Evolutionary conservation across 2,888 invertebrate genomes (phyloP).

Genomic region (Tetragnatha montana): DNA sequence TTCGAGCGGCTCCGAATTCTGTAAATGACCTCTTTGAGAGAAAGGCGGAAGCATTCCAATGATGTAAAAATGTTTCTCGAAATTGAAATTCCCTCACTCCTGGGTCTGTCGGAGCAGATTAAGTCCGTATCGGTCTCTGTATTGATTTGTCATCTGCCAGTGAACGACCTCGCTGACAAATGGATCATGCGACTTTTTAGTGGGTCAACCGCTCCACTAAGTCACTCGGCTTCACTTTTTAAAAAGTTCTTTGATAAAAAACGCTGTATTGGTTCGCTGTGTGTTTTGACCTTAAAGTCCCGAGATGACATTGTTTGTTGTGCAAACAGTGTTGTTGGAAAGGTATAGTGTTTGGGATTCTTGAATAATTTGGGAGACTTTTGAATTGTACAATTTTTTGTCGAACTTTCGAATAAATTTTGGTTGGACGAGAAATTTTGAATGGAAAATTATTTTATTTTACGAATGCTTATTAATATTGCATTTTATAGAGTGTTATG

Average conservation of each 20-base stretch:
- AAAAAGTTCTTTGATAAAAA: not conserved
- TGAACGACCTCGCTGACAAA: conserved; percentile 54
- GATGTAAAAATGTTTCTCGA: not conserved
- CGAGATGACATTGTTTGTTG: not conserved
- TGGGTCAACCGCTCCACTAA: conserved; percentile 24
- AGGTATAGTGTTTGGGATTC: not conserved
- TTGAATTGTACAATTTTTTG: too few relatives aligned
- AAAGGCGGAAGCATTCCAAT: not conserved
- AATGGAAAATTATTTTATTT: too few relatives aligned
- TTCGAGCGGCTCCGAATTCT: not conserved
- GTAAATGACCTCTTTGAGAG: not conserved
- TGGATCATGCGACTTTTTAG: conserved; percentile 40
- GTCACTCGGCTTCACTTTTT: not conserved
- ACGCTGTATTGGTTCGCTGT: not conserved
- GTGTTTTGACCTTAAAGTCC: not conserved
- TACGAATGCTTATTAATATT: too few relatives aligned
- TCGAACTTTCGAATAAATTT: too few relatives aligned
- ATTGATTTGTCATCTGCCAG: conserved; percentile 52
- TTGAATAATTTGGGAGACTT: not conserved
- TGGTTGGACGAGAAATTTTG: too few relatives aligned
- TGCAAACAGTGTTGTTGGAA: not conserved
- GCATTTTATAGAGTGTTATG: too few relatives aligned
- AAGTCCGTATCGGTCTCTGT: conserved; percentile 15
- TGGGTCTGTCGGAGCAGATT: conserved; percentile 17
- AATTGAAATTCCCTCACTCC: not conserved